Evolutionary conservation across 2,888 invertebrate genomes (phyloP), one percentile per base, ranked within the genome.

Genomic region (Aporophyla nigra): DNA sequence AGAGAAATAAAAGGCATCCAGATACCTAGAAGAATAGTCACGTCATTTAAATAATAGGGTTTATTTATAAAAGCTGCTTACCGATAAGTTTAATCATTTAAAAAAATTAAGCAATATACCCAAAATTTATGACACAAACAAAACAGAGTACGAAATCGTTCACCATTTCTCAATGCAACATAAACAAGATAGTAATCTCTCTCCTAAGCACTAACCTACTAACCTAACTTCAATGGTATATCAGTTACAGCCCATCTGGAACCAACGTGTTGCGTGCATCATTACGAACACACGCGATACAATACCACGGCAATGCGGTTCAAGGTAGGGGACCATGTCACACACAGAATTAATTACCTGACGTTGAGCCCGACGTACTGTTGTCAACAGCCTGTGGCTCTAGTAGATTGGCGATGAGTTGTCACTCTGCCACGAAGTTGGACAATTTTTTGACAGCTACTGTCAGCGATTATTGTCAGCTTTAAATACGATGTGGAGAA

Each of bases 231-330:
- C 24, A 56, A 4, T 53, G 16, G 24, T 51, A 21, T 56, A n/a
- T 66, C 68, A 61, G 19, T 58, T 69, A 70, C 77, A 82, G n/a
- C 61, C 53, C 77, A 82, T 56, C 53, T 67, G 69, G 27, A 54
- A 43, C 21, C 54, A 74, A 51, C 67, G 68, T 71, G 70, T 82
- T 71, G 71, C 78, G 63, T 59, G 70, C 40, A 46, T 51, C 77
- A 67, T 81, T 54, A 73, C 63, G 33, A 71, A 63, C 68, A 63
- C 73, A 71, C 46, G 74, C 78, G 78, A 78, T 66, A 69, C 58
- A 19, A 71, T 27, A 51, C 65, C 24, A 33, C 49, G 21, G 67
- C 58, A 46, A 66, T 62, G 68, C 62, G 7, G 69, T 40, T 49
- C 67, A 71, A 71, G 53, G 24, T 56, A 56, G 40, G 27, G 19